Percentiles rank a stretch among this genome's conserved stretches.
Conservation (phyloP, 2,113 vertebrate genomes). For the Myrmecobius fasciatus region DNA sequence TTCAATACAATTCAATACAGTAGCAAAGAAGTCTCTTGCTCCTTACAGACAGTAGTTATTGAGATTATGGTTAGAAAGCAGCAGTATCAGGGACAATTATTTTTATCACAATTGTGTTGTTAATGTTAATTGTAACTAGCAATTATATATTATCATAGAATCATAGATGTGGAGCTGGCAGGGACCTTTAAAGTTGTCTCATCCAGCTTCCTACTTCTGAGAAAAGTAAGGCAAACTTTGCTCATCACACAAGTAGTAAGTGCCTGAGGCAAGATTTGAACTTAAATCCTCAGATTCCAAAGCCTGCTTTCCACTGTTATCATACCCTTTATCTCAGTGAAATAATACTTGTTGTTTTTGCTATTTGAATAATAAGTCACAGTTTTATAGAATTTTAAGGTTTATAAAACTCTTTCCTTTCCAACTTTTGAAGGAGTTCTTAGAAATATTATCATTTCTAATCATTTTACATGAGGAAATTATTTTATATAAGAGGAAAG, state of each 20-base stretch:
- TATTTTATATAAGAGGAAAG: background rate
- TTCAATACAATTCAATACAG: too few species aligned
- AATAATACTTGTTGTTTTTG: background rate
- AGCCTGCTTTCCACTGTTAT: background rate
- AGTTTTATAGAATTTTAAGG: background rate
- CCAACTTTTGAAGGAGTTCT: background rate
- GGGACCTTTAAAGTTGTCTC: background rate
- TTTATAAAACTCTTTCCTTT: background rate
- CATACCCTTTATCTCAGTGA: background rate
- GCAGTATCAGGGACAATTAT: background rate
- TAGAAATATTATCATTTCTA: background rate
- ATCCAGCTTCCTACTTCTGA: background rate
- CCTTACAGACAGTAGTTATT: background rate
- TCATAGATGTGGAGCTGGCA: background rate
- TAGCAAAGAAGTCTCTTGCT: fast-evolving
- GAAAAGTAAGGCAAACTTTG: background rate
- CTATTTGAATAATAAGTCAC: background rate
- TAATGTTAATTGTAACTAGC: background rate
- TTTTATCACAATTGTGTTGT: background rate
- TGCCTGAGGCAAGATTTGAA: background rate
- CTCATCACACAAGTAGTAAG: background rate
- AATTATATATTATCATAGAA: background rate
- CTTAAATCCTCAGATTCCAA: background rate
- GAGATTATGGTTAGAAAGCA: background rate
- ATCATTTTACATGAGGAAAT: background rate